phyloP scores from a whole-genome alignment of 2,797 vertebrate genomes.

The Tinamus major region DNA sequence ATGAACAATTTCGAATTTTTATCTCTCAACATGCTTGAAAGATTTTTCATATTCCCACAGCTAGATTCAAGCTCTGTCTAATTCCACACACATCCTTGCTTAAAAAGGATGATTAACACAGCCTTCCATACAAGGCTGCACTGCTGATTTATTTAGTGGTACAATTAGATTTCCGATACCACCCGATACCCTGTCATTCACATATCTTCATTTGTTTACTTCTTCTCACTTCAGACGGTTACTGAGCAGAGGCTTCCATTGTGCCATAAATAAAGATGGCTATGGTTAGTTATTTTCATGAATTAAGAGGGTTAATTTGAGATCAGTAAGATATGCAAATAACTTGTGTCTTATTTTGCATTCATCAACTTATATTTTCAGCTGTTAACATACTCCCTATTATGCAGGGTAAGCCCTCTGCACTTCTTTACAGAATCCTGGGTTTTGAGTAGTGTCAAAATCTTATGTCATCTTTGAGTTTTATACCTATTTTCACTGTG shows the following conservation, averaged over 20 bases:
- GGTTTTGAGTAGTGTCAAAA: not conserved
- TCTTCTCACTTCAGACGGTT: not conserved
- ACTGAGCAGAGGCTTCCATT: not conserved
- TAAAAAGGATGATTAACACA: conserved; percentile 11
- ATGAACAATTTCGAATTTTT: not conserved
- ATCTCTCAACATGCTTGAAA: not conserved
- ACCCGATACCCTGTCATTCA: not conserved
- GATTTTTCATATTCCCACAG: not conserved
- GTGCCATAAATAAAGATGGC: not conserved
- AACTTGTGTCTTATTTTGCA: not conserved
- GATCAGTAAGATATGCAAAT: not conserved
- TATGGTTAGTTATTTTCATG: not conserved
- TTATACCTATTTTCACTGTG: not conserved
- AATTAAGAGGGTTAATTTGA: not conserved
- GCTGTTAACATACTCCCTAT: not conserved
- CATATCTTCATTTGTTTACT: not conserved
- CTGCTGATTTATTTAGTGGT: not conserved
- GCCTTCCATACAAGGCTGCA: not conserved
- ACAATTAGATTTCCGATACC: not conserved
- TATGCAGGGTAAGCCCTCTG: not conserved
- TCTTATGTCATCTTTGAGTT: not conserved
- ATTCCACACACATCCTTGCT: not conserved
- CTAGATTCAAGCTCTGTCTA: not conserved
- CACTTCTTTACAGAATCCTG: not conserved
- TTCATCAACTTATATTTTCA: not conserved